Evolutionary conservation across 2,113 vertebrate genomes (phyloP).

Genomic region (Eretmochelys imbricata): DNA sequence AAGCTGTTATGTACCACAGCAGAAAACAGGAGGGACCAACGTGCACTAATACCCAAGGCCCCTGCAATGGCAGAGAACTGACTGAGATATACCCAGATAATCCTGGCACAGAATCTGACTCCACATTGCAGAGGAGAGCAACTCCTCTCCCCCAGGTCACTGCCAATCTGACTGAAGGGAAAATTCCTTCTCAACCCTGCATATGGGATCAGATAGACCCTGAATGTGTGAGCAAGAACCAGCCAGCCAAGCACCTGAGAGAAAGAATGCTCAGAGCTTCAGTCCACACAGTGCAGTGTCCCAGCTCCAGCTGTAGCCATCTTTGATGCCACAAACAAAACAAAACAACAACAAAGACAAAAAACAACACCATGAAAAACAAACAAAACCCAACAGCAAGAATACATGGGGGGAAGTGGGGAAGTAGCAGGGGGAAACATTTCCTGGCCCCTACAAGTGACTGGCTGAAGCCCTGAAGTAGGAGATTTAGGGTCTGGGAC

Average conservation of each 20-base stretch:
- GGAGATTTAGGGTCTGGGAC: neutral
- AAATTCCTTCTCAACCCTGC: neutral
- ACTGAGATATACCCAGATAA: neutral
- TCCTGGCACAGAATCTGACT: neutral
- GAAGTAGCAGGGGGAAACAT: too few relatives aligned
- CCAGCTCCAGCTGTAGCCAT: neutral
- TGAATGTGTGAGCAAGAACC: neutral
- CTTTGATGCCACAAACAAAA: neutral
- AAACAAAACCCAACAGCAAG: too few relatives aligned
- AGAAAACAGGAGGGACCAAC: neutral
- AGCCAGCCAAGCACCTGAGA: neutral
- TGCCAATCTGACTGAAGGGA: neutral
- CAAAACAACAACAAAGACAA: neutral
- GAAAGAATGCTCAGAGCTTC: neutral
- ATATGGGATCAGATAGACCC: neutral
- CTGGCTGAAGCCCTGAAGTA: neutral
- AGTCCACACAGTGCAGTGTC: neutral
- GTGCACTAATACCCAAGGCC: neutral
- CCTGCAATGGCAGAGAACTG: neutral
- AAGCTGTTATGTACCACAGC: neutral
- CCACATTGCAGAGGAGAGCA: neutral
- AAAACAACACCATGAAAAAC: too few relatives aligned
- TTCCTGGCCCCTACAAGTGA: neutral
- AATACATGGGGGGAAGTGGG: too few relatives aligned
- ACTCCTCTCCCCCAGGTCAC: neutral